These are phyloP conservation scores for Chelon auratus DNA, from an alignment of 2,797 vertebrate genomes.

Conservation along the genomic window DNA sequence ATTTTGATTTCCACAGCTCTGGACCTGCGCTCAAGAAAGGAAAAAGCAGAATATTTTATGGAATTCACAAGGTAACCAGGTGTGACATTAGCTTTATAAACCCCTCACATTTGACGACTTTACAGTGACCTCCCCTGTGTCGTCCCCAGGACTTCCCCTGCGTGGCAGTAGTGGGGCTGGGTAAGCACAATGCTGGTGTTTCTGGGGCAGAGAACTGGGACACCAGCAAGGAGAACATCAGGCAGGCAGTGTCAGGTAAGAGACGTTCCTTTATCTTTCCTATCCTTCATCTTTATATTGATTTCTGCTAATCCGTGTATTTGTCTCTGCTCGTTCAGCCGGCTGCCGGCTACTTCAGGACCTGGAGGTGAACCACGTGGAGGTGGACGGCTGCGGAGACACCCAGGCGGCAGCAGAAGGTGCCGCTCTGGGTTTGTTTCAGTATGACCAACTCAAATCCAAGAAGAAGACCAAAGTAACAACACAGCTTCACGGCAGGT, in stretches of 20 bases:
- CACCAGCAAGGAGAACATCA: slow-evolving; percentile 91
- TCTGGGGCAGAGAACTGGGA: slow-evolving; percentile 92
- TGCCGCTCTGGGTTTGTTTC: slow-evolving; percentile 90
- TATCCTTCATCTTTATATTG: background rate
- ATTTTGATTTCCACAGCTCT: slow-evolving; percentile 83
- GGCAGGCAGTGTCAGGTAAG: slow-evolving; percentile 91
- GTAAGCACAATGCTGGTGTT: slow-evolving; percentile 85
- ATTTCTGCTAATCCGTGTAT: slow-evolving; percentile 1
- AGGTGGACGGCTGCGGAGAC: slow-evolving; percentile 94
- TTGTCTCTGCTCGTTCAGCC: slow-evolving; percentile 71
- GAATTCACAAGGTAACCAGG: slow-evolving; percentile 90
- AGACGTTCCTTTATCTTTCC: background rate
- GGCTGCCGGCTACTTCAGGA: slow-evolving; percentile 93
- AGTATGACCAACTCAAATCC: slow-evolving; percentile 92
- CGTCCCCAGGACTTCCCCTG: slow-evolving; percentile 89
- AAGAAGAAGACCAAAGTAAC: slow-evolving; percentile 91
- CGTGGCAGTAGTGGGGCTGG: slow-evolving; percentile 91
- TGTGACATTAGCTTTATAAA: background rate
- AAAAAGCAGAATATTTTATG: slow-evolving; percentile 92
- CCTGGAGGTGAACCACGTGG: slow-evolving; percentile 88
- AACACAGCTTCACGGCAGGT: slow-evolving; percentile 89
- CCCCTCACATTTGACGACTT: background rate
- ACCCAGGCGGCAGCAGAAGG: slow-evolving; percentile 96
- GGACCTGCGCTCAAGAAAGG: slow-evolving; percentile 93
- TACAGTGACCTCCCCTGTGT: background rate